phyloP scores from a whole-genome alignment of 2,113 vertebrate genomes.

The Gallinago undulata region DNA sequence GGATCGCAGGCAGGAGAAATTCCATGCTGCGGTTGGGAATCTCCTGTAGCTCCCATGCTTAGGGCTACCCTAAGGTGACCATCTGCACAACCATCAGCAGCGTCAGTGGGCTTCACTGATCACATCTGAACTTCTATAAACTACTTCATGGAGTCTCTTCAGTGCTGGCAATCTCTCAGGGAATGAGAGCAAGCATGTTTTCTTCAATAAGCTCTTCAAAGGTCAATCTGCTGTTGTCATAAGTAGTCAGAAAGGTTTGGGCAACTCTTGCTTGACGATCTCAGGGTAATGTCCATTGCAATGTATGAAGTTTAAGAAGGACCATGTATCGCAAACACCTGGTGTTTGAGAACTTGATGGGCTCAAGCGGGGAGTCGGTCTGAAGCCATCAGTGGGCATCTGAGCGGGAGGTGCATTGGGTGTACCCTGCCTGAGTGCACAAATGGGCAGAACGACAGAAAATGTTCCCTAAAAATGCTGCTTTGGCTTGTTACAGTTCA shows the following conservation, averaged over 20 bases:
- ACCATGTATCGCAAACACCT: rapidly evolving
- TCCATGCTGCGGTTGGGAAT: not conserved
- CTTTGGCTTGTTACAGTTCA: not conserved
- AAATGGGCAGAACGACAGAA: not conserved
- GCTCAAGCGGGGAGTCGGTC: not conserved
- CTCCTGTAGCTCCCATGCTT: rapidly evolving
- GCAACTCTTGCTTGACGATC: not conserved
- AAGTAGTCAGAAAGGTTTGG: not conserved
- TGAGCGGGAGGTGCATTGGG: rapidly evolving
- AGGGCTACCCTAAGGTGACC: not conserved
- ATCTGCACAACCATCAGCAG: not conserved
- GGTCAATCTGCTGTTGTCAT: not conserved
- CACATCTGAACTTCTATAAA: not conserved
- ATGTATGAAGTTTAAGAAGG: not conserved
- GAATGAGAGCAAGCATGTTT: not conserved
- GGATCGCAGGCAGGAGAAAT: not conserved
- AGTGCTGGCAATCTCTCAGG: not conserved
- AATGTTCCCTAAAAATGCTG: not conserved
- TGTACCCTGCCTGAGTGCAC: not conserved
- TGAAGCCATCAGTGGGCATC: not conserved
- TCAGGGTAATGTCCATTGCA: rapidly evolving
- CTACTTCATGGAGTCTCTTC: rapidly evolving
- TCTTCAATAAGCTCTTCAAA: not conserved
- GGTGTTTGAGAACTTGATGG: not conserved
- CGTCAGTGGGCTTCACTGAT: not conserved